Evolutionary conservation across 2,797 vertebrate species (phyloP), one percentile per base, ranked within the genome.

Genomic region (Spinus olivaceus): DNA sequence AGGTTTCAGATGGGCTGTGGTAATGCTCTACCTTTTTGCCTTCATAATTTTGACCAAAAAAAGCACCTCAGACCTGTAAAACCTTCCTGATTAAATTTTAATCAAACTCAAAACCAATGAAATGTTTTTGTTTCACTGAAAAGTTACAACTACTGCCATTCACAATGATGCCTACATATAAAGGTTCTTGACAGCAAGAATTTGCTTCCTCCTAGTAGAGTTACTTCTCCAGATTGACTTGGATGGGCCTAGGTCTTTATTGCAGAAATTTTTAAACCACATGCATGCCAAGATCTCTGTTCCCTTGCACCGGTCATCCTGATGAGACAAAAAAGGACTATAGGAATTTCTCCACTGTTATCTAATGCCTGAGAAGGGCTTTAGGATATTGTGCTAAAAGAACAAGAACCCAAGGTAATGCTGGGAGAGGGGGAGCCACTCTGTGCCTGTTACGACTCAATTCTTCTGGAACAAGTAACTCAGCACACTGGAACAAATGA

Each of bases 381-480:
- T 70, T 33, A 85, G 25, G n/a, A 47, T 66, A 49, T 3, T 37
- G 18, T 3, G 6, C 42, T 67, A 14, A 46, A 94, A 61, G 63
- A 83, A 77, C 7, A 67, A 73, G 64, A 84, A 64, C 8, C 39
- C 44, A 80, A 85, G 35, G 46, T 63, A 76, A 73, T 1, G 1
- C 39, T 70, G 35, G 33, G 53, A 90, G 77, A 28, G 8, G 9
- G 10, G 28, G 37, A 86, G 33, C 35, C 46, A 54, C 51, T 3
- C 1, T 3, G 0, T 35, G 32, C 57, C 60, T 0, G 1, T 78
- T 85, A 85, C 0, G 0, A 50, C 35, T 67, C 73, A 54, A 32
- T 46, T 83, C 72, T 90, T n/a, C 53, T 59, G 65, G 49, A 94
- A 83, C 33, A 86, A 82, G 50, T 82, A 56, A 90, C 25, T 41